Percentiles rank a stretch among this genome's conserved stretches.
phyloP scores from a whole-genome alignment of 1,140 invertebrate genomes.

The Chrysopa pallens region DNA sequence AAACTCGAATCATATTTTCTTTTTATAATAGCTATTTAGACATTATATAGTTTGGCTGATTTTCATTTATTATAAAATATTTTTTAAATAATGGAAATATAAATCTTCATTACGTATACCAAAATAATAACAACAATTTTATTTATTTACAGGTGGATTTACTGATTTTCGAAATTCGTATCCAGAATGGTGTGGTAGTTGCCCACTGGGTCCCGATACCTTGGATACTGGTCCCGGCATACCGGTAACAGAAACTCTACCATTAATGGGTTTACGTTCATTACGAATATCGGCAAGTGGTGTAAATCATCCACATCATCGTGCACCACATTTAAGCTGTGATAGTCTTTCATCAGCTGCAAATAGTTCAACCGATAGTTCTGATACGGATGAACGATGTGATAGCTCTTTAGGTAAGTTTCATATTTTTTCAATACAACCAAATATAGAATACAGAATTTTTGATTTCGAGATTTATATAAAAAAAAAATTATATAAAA shows the following conservation, averaged over 20 bases:
- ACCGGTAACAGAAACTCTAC: slow-evolving; percentile 21
- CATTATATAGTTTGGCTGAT: no score
- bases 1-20: no score
- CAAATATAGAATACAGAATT: no score
- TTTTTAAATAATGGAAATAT: no score
- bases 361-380: slow-evolving; percentile 20
- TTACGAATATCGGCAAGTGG: slow-evolving; percentile 54
- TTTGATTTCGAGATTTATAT: no score
- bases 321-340: slow-evolving; percentile 14
- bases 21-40: no score
- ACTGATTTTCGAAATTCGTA: slow-evolving; percentile 58
- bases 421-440: no score
- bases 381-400: slow-evolving; percentile 25
- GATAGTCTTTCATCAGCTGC: slow-evolving; percentile 21
- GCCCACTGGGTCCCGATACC: slow-evolving; percentile 19
- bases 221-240: slow-evolving; percentile 18
- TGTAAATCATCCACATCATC: slow-evolving; percentile 4
- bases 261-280: slow-evolving; percentile 43
- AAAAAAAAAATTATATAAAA: no score
- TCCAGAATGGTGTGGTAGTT: slow-evolving; percentile 70
- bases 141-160: slow-evolving; percentile 61
- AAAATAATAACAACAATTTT: slow-evolving; percentile 4
- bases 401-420: slow-evolving; percentile 24
- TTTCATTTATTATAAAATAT: no score
- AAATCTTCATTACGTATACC: no score